Conservation (phyloP, 2,888 invertebrate genomes). For the Amphipyra tragopoginis region DNA sequence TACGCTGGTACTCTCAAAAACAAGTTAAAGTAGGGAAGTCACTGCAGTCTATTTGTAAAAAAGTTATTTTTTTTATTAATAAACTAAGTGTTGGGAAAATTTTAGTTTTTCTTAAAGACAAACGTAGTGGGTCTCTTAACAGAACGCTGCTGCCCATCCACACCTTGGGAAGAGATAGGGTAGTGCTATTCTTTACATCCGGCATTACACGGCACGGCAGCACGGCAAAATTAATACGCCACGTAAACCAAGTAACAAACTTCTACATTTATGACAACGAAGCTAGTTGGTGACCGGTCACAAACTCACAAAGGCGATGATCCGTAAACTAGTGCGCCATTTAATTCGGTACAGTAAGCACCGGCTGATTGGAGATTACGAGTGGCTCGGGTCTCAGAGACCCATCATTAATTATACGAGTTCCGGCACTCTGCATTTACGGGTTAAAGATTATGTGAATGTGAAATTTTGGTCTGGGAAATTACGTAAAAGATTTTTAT, state of each 20-base stretch:
- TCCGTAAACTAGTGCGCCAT: constrained; percentile 25
- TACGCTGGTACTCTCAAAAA: no score
- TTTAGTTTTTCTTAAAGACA: no score
- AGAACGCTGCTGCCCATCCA: no score
- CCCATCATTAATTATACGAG: constrained; percentile 35
- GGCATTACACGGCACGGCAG: no score
- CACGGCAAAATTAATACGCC: neutral
- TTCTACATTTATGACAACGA: constrained; percentile 6
- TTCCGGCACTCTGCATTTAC: constrained; percentile 23
- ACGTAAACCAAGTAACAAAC: constrained; percentile 7
- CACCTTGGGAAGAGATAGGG: no score
- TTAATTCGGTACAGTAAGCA: constrained; percentile 53
- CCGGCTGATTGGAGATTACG: constrained; percentile 47
- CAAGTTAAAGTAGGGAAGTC: no score
- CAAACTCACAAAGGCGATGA: constrained; percentile 37
- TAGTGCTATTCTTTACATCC: no score
- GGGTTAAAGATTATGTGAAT: constrained; percentile 30
- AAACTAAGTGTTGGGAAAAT: no score
- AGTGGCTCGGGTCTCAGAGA: constrained; percentile 24
- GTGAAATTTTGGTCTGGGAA: neutral
- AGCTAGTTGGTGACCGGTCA: constrained; percentile 39
- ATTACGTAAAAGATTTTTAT: neutral
- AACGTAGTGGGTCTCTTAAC: no score
- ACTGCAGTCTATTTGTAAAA: no score
- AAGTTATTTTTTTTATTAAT: no score